These are phyloP conservation scores for Nemotelus nigrinus DNA, from an alignment of 2,888 invertebrate genomes.

Conservation along the genomic window DNA sequence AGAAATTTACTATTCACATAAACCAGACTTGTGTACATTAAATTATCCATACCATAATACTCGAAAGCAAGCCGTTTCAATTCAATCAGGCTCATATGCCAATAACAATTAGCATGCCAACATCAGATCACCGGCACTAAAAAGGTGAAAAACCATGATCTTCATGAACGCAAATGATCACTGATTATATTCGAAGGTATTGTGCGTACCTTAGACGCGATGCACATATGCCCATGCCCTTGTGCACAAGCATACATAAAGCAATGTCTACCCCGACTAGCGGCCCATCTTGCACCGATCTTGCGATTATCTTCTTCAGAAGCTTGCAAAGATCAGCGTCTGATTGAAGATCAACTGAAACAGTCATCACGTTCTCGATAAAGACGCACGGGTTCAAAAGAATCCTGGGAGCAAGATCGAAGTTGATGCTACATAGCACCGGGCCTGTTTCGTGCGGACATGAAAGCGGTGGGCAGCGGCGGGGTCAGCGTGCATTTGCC, in stretches of 20 bases:
- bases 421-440: not conserved
- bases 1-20: too few relatives aligned
- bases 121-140: conserved; percentile 31
- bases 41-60: too few relatives aligned
- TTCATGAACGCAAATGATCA: conserved; percentile 44
- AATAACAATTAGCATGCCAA: conserved; percentile 16
- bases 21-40: too few relatives aligned
- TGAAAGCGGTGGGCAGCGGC: not conserved
- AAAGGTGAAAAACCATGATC: conserved; percentile 51
- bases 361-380: conserved; percentile 36
- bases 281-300: conserved; percentile 14
- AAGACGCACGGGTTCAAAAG: conserved; percentile 29
- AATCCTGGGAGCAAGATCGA: conserved; percentile 3
- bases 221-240: not conserved
- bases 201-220: conserved; percentile 24
- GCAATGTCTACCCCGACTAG: not conserved
- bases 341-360: conserved; percentile 23
- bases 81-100: not conserved
- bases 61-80: not conserved
- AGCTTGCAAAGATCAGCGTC: conserved; percentile 28
- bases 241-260: not conserved
- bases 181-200: conserved; percentile 26
- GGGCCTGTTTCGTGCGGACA: not conserved
- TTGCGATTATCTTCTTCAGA: conserved; percentile 32
- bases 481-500: conserved; percentile 11